Conservation (phyloP, 1,140 invertebrate genomes). For the Leptopilina boulardi region DNA sequence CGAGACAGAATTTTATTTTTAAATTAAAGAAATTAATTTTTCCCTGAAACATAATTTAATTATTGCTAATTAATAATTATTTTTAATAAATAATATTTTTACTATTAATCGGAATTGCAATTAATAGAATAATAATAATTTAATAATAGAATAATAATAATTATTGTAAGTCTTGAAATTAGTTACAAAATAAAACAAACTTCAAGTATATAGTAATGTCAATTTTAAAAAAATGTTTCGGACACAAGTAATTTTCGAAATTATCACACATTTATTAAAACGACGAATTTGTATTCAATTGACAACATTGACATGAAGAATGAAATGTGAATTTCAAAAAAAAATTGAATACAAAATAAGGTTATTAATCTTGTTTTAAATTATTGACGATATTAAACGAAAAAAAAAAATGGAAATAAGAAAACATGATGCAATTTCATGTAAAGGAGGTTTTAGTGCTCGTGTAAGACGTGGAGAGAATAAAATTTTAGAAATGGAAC, state of each 20-base stretch:
- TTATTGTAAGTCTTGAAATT: neutral
- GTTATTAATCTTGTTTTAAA: neutral
- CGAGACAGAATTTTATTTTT: neutral
- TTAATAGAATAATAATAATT: neutral
- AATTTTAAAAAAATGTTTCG: neutral
- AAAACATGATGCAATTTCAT: neutral
- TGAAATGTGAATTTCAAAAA: neutral
- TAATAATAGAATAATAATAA: neutral
- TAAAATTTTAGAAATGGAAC: slow-evolving; percentile 37
- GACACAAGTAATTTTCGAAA: neutral
- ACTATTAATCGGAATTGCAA: neutral
- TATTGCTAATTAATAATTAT: no score
- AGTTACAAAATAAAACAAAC: neutral
- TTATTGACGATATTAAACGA: neutral
- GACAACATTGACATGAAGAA: no score
- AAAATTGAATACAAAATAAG: no score
- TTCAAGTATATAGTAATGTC: slow-evolving; percentile 5
- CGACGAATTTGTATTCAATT: neutral
- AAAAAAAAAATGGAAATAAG: neutral
- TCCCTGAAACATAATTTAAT: no score
- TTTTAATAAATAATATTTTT: no score
- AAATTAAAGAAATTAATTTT: no score
- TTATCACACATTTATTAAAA: neutral
- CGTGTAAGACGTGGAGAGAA: neutral
- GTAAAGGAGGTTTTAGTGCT: neutral